Evolutionary conservation across 1,140 invertebrate genomes (phyloP), one percentile per base, ranked within the genome.

Genomic region (Aphaenogaster rudis): DNA sequence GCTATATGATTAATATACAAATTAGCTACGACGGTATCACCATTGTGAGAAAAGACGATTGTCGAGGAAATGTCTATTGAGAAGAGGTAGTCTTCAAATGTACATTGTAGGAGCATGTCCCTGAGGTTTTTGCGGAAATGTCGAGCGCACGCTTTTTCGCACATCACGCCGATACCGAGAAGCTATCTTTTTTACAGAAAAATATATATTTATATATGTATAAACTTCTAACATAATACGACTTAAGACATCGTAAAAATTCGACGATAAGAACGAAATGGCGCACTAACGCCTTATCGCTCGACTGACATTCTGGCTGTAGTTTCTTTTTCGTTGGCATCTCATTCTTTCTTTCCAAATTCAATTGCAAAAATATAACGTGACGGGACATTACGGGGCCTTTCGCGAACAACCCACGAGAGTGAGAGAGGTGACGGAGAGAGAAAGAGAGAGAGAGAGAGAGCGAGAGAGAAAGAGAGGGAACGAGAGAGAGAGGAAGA

Each of bases 191-290:
- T 61, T 74, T 74, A n/a, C 42, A 59, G 8, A 45, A 11, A 21
- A 45, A 45, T 67, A 67, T 28, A 63, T 39, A n/a, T 36, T 2
- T n/a, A 28, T 42, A 28, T 17, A 4, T 61, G 39, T 36, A 8
- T 8, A 54, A 74, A 52, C 9, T 54, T 54, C 0, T 11, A 5
- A 54, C 15, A 2, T 33, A 39, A 28, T 33, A 42, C 15, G n/a
- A 76, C 1, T 36, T 42, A 54, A 61, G 54, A 8, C 9, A 0
- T 69, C 45, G 45, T 81, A 69, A 69, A 69, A 81, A 28, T 79
- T 81, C 36, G 48, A 7, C 33, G 78, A 81, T 81, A 81, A 81
- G 64, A 54, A 69, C 63, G 36, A 21, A 57, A 54, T 36, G 11
- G 17, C 36, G 3, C 13, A 48, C n/a, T 11, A 42, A 80, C 64